Conservation (phyloP, 2,797 vertebrate genomes). For the Zenarchopterus dispar region DNA sequence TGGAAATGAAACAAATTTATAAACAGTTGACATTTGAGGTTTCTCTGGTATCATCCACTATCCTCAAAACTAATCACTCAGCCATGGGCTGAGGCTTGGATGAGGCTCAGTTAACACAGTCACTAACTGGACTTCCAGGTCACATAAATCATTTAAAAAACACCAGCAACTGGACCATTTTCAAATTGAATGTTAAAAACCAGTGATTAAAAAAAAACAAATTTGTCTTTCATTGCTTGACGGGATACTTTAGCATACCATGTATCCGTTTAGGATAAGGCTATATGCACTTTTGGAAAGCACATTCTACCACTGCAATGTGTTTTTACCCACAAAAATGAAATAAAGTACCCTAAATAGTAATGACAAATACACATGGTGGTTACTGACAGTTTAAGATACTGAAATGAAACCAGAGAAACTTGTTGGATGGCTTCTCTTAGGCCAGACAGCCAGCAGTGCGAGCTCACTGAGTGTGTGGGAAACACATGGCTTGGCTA, state of each 20-base stretch:
- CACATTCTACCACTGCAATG: constrained; percentile 19
- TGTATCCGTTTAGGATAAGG: constrained; percentile 11
- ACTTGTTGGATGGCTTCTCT: constrained; percentile 13
- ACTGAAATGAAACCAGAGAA: constrained; percentile 34
- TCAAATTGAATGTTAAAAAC: constrained; percentile 24
- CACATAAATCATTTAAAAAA: constrained; percentile 40
- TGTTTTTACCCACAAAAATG: background rate
- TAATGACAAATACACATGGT: constrained; percentile 15
- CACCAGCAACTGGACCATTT: constrained; percentile 21
- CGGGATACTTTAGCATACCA: constrained; percentile 25
- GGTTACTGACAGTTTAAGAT: constrained; percentile 43
- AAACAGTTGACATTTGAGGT: background rate
- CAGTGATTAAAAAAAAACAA: constrained; percentile 51
- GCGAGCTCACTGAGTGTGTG: too few relatives aligned
- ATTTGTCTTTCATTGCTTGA: constrained; percentile 33
- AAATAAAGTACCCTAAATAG: background rate
- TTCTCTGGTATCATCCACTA: constrained; percentile 2
- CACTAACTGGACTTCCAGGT: constrained; percentile 16
- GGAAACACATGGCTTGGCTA: constrained; percentile 19
- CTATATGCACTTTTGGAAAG: constrained; percentile 1
- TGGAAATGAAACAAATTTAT: background rate
- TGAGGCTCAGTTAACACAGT: constrained; percentile 9
- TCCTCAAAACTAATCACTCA: background rate
- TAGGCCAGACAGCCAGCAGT: constrained; percentile 9
- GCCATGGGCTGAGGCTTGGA: background rate